Evolutionary conservation across 2,888 invertebrate genomes (phyloP), one percentile per base, ranked within the genome.

Genomic region (Kryphioiulus occultus): DNA sequence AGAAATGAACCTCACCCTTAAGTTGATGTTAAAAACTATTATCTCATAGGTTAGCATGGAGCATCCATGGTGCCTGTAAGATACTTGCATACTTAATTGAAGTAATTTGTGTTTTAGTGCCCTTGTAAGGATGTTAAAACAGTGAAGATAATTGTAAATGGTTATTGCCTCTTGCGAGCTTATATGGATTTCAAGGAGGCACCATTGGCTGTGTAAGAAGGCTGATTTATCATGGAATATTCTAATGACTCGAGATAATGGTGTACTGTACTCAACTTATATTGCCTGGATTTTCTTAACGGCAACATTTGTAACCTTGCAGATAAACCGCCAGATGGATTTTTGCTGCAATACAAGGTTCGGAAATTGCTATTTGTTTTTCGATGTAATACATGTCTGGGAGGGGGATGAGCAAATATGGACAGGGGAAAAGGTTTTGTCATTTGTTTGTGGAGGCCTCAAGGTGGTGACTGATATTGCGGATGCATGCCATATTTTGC

Each of bases 101-200:
- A 78, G 78, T 78, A 78, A 78, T 78, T 78, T 78, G 78, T 78
- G 30, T 78, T 78, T 78, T 78, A 78, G 78, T 78, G 78, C 78
- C 0, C 78, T 78, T 30, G 78, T 78, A 78, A 78, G 78, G 78
- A 78, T 78, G 78, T 78, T 78, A 78, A 78, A 78, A 78, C 78
- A 78, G 30, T 78, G 78, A 78, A 78, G 78, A 78, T 78, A 78
- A 78, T 78, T 78, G 78, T 78, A 78, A 78, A 78, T 26, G 78
- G 78, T 78, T 30, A 78, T 78, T 78, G 78, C 78, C 78, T 5
- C 78, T 78, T 26, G 78, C 15, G 30, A 78, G 78, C 78, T 78
- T 78, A 78, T 26, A 78, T 78, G 78, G 78, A 30, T 30, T 78
- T 26, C 78, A 30, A 78, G 15, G 26, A 78, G 78, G 30, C 30